Conservation (phyloP, 1,140 invertebrate genomes). For the Gonatopus flavifemur region DNA sequence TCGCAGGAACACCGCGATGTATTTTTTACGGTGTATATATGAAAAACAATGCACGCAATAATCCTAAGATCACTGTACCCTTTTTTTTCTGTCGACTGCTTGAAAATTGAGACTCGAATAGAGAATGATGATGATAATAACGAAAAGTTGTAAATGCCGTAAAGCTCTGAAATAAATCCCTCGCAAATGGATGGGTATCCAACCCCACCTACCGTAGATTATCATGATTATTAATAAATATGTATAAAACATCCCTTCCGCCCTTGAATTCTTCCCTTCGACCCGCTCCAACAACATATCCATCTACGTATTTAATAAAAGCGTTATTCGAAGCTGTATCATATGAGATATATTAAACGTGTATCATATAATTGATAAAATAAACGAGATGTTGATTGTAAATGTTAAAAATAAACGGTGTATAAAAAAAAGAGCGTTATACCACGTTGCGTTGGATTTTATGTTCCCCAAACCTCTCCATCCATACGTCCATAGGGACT, state of each 20-base stretch:
- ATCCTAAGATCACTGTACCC: no score
- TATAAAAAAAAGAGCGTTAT: no score
- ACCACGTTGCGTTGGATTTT: not conserved
- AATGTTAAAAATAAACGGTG: constrained; percentile 59
- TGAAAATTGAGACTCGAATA: no score
- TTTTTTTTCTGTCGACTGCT: no score
- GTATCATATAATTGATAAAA: constrained; percentile 52
- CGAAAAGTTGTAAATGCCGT: no score
- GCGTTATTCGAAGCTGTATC: constrained; percentile 47
- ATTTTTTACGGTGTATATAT: no score
- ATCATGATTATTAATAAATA: constrained; percentile 26
- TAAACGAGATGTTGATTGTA: constrained; percentile 55
- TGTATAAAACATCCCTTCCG: constrained; percentile 8
- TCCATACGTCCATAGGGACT: no score
- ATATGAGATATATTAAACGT: constrained; percentile 50
- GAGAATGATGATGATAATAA: no score
- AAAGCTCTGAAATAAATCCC: constrained; percentile 22
- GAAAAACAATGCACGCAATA: no score
- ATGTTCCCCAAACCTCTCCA: not conserved
- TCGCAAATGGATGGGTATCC: constrained; percentile 19
- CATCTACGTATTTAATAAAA: constrained; percentile 39
- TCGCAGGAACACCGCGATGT: no score
- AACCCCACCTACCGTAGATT: constrained; percentile 29
- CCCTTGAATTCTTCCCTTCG: no score
- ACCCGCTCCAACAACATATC: constrained; percentile 24